Evolutionary conservation across 2,888 invertebrate genomes (phyloP).

Genomic region (Perizoma flavofasciatum): DNA sequence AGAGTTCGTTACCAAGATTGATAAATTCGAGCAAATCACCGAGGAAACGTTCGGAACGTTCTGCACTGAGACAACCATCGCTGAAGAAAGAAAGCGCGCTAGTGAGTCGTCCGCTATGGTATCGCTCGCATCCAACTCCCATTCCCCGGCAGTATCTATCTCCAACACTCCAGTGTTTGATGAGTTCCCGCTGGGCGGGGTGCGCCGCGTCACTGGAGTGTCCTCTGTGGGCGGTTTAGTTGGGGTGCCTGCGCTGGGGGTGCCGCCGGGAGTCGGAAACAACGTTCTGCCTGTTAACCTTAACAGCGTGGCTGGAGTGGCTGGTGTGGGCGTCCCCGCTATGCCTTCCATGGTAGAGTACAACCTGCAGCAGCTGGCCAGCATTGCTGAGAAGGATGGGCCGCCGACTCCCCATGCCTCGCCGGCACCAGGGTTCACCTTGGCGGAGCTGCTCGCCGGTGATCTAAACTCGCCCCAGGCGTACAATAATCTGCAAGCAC

Average conservation of each 20-base stretch:
- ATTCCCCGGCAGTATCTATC: slow-evolving; percentile 80
- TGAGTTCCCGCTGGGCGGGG: slow-evolving; percentile 84
- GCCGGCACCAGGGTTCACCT: slow-evolving; percentile 87
- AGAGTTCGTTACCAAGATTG: slow-evolving; percentile 91
- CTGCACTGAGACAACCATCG: slow-evolving; percentile 86
- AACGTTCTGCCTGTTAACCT: slow-evolving; percentile 64
- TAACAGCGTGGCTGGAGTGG: slow-evolving; percentile 61
- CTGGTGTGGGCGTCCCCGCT: slow-evolving; percentile 62
- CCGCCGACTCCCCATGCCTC: slow-evolving; percentile 79
- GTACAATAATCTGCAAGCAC: slow-evolving; percentile 94
- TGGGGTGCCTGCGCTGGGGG: slow-evolving; percentile 45
- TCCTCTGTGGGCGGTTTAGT: slow-evolving; percentile 53
- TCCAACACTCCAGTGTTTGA: slow-evolving; percentile 91
- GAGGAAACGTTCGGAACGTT: slow-evolving; percentile 90
- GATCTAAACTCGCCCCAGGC: slow-evolving; percentile 89
- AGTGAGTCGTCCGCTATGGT: slow-evolving; percentile 76
- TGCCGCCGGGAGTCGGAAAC: slow-evolving; percentile 51
- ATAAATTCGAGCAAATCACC: slow-evolving; percentile 89
- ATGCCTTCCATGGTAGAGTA: slow-evolving; percentile 92
- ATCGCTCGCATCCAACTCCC: slow-evolving; percentile 69
- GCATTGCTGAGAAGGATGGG: slow-evolving; percentile 88
- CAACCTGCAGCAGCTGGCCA: slow-evolving; percentile 92
- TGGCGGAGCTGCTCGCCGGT: slow-evolving; percentile 90
- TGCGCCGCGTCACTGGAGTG: slow-evolving; percentile 72
- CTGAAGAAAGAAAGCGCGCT: slow-evolving; percentile 80